Conservation (phyloP, 2,113 vertebrate genomes). For the Poicephalus meyeri region DNA sequence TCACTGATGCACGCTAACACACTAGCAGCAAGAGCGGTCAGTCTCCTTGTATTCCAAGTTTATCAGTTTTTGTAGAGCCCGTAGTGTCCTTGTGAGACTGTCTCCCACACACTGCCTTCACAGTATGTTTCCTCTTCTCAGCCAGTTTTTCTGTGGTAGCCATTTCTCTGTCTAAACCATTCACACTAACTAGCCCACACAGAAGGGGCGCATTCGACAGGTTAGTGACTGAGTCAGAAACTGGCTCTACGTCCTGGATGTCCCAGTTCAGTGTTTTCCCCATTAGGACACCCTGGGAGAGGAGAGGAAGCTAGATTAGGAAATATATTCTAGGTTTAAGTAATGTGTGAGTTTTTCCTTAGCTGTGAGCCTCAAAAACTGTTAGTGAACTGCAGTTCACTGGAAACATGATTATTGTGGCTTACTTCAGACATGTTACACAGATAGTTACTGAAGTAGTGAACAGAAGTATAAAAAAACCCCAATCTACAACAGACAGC, state of each 20-base stretch:
- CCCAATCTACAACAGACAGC: neutral
- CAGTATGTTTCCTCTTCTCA: neutral
- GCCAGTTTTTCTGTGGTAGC: neutral
- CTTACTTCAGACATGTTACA: neutral
- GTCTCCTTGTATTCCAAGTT: neutral
- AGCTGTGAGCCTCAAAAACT: neutral
- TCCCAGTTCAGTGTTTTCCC: neutral
- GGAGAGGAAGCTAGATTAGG: neutral
- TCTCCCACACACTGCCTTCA: neutral
- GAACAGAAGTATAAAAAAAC: neutral
- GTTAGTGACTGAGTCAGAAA: neutral
- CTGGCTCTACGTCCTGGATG: neutral
- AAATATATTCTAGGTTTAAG: neutral
- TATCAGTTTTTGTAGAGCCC: neutral
- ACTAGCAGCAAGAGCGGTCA: neutral
- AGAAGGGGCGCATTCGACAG: neutral
- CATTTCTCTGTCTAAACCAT: neutral
- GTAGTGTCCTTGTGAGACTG: neutral
- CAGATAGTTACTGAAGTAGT: neutral
- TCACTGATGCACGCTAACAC: accelerated
- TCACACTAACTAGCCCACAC: neutral
- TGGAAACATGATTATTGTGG: neutral
- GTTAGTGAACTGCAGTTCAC: neutral
- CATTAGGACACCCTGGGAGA: neutral
- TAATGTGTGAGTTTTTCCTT: neutral